Base-by-base conservation (phyloP, 1,140 invertebrate genomes). In the Drosophila grimshawi region DNA sequence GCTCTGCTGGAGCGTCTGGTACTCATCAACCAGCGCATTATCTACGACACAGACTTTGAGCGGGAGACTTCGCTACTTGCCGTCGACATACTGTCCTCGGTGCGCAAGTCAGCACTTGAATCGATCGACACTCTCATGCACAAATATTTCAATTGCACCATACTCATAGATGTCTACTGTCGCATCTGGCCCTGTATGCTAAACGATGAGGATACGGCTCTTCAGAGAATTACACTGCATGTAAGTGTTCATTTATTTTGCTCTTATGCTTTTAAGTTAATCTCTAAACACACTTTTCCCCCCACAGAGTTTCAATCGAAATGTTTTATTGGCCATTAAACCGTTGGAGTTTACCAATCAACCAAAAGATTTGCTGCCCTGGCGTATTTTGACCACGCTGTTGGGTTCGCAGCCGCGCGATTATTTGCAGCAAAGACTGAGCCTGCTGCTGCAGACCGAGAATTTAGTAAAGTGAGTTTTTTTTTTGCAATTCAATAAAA, bases 21-120 rank as follows among this genome's bases (percentile, higher is more conserved):
- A 4, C 64, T 78, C 2, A 68, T 86, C 2, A 92, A 92, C 77
- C 86, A 78, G 0, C 60, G 90, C 2, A 90, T 92, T 5, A 91
- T 92, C 1, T 92, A 89, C 43, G 88, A 91, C 3, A 92, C 91
- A 2, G 89, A 91, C 51, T 92, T 91, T 45, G 90, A 90, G 11
- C 59, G 62, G 0, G 85, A 90, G 30, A 75, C 57, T 4, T 77
- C 81, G 0, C 8, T 69, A 29, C 62, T 92, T 10, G 80, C 76
- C 1, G 75, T 77, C 10, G 92, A 92, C 55, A 59, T 52, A 4
- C 64, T 91, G 5, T 60, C 83, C 0, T 81, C 90, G 3, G 92
- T 92, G 6, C 75, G 92, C 0, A 92, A 81, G 46, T 56, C 90
- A 7, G 65, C 80, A 0, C 52, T 92, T 30, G 72, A 86, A 1